phyloP scores from a whole-genome alignment of 2,113 vertebrate species.

The Nothoprocta perdicaria region DNA sequence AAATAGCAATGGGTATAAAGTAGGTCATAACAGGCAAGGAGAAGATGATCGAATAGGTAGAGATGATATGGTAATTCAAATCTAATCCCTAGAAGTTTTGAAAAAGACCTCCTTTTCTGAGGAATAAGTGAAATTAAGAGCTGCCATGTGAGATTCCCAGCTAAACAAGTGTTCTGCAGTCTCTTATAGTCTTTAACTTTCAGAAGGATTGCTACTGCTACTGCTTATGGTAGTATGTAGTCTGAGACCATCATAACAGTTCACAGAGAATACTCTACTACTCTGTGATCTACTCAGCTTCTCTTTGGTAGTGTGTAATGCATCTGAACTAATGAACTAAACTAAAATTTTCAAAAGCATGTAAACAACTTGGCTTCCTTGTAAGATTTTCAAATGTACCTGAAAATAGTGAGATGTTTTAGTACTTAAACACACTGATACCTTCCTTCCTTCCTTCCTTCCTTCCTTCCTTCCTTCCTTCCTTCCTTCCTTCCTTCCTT shows the following conservation, averaged over 20 bases:
- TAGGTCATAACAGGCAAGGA: not conserved
- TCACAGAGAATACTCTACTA: not conserved
- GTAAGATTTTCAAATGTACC: not conserved
- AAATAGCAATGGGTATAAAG: not conserved
- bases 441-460: not conserved
- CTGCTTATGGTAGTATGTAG: not conserved
- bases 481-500: too few species aligned
- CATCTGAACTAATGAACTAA: not conserved
- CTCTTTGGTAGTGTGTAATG: not conserved
- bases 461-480: not conserved
- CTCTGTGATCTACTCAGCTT: too few species aligned
- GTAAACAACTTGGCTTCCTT: not conserved
- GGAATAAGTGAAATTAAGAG: not conserved
- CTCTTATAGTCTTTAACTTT: not conserved
- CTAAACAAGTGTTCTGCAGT: not conserved
- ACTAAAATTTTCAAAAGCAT: slow-evolving; percentile 11
- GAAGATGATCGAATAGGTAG: not conserved
- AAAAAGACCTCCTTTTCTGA: not conserved
- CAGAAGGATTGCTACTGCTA: too few species aligned
- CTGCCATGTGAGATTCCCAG: not conserved
- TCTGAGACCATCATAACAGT: not conserved
- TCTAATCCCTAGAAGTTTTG: not conserved
- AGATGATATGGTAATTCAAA: not conserved
- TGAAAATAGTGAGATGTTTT: not conserved
- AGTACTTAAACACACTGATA: not conserved